Base-by-base conservation (phyloP, 2,797 vertebrate species). In the Trichosurus vulpecula region DNA sequence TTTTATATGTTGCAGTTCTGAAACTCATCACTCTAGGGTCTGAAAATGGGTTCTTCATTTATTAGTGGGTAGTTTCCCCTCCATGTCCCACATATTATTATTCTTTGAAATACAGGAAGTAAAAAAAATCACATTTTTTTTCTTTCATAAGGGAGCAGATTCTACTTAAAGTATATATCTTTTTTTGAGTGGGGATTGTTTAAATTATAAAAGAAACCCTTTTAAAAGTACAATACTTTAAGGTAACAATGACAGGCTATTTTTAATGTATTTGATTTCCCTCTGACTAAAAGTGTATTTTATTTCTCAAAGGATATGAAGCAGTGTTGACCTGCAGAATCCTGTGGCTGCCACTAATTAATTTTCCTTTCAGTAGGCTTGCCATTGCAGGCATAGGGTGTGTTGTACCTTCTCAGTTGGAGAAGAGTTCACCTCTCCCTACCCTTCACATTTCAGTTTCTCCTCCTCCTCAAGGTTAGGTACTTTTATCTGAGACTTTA, bases 361-460 rank as follows among this genome's bases (percentile, higher is more conserved):
- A 53, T 97, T 97, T 96, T 97, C 90, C 91, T 98, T 53, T 92
- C 95, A 89, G 25, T 94, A 4, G 95, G 27, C 95, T 97, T 96
- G 74, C 66, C 89, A 93, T 47, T 47, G 91, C 92, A 35, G 66
- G 5, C 53, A 94, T 53, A 55, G 92, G 56, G 58, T 16, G 16
- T 31, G n/a, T 30, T 52, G 13, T 95, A 93, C 95, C 29, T 96
- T 97, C 74, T 92, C 95, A 97, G 93, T 95, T 93, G 95, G 8
- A 29, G 53, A 93, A 92, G 27, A 5, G 30, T 6, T n/a, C 56
- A 25, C 52, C 61, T 95, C 0, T 27, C 27, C 52, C 53, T 91
- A 13, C 0, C 30, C 91, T 74, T 93, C 89, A 54, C 53, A 52
- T 93, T 95, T 92, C 58, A 6, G 52, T n/a, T 95, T 54, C 55